These are phyloP conservation scores for Mirza zaza DNA, from an alignment of 2,113 vertebrate species.

Conservation along the genomic window DNA sequence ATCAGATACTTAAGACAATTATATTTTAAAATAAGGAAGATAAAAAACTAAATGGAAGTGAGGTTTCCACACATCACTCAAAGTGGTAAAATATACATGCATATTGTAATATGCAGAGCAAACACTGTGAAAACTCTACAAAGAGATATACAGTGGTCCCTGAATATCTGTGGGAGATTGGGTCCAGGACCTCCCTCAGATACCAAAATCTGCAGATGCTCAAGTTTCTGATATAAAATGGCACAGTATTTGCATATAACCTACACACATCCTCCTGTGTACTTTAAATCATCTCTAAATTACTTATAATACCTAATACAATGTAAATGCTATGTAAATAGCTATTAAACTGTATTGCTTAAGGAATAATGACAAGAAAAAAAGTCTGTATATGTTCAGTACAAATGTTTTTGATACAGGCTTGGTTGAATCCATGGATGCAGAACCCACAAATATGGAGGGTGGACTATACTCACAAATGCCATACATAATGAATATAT, in stretches of 20 bases:
- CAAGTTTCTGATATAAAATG: not conserved
- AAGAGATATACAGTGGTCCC: not conserved
- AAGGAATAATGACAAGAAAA: too few relatives aligned
- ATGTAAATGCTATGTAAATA: too few relatives aligned
- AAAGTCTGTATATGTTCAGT: too few relatives aligned
- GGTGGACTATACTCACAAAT: not conserved
- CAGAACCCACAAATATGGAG: not conserved
- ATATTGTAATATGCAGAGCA: not conserved
- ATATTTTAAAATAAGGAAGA: not conserved
- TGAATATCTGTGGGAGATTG: not conserved
- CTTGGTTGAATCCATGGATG: not conserved
- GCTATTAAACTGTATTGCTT: too few relatives aligned
- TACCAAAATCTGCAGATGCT: not conserved
- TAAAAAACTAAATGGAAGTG: not conserved
- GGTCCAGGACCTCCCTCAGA: not conserved
- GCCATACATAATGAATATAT: not conserved
- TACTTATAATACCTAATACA: too few relatives aligned
- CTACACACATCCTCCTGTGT: too few relatives aligned
- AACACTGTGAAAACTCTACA: not conserved
- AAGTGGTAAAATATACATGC: not conserved
- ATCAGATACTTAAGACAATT: not conserved
- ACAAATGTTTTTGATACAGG: not conserved
- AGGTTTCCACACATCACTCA: not conserved
- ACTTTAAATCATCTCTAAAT: too few relatives aligned
- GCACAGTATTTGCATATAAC: too few relatives aligned